Evolutionary conservation across 2,113 vertebrate species (phyloP).

Genomic region (Mesocricetus auratus): DNA sequence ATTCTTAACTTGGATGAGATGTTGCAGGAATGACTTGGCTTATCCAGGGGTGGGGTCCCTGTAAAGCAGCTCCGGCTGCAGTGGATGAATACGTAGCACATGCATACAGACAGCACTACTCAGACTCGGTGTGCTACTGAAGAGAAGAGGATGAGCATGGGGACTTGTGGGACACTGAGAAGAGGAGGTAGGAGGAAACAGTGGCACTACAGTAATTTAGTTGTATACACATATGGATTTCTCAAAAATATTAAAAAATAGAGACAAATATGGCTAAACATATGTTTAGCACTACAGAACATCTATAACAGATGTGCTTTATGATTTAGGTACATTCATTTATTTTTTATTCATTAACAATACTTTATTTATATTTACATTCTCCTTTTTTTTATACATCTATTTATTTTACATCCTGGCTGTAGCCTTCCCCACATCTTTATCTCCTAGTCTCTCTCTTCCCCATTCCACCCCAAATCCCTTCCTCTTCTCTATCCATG

Average conservation of each 20-base stretch:
- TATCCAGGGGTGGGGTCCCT: neutral
- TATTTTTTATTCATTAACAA: slow-evolving; percentile 39
- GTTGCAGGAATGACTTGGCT: neutral
- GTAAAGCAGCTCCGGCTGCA: neutral
- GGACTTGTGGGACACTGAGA: too few relatives aligned
- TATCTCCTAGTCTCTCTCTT: neutral
- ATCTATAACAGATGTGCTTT: neutral
- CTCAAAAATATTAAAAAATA: neutral
- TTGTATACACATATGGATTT: neutral
- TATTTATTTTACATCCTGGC: neutral
- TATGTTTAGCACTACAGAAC: neutral
- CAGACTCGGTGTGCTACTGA: neutral
- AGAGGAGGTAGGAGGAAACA: neutral
- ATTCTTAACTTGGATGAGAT: neutral
- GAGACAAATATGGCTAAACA: neutral
- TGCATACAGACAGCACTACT: too few relatives aligned
- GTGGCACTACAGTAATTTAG: neutral
- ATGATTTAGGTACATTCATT: slow-evolving; percentile 36
- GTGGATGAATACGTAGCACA: too few relatives aligned
- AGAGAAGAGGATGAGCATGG: too few relatives aligned
- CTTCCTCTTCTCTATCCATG: neutral
- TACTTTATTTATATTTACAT: neutral
- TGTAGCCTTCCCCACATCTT: neutral
- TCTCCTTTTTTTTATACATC: neutral
- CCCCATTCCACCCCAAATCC: neutral